These are phyloP conservation scores for Caenorhabditis wallacei DNA, from an alignment of 2,888 invertebrate genomes.

Conservation along the genomic window DNA sequence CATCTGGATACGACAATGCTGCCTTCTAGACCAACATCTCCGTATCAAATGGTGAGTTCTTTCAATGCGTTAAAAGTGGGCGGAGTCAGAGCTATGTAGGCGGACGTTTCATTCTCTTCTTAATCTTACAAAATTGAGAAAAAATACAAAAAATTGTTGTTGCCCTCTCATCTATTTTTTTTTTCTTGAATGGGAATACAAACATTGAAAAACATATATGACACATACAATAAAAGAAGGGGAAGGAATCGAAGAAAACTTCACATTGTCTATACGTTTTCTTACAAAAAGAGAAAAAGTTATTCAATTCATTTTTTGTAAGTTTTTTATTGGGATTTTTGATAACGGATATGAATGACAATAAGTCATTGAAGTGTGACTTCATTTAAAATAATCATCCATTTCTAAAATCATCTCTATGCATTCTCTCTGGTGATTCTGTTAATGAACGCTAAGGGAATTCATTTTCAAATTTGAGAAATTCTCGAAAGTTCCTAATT, in stretches of 20 bases:
- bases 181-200: slow-evolving; percentile 16
- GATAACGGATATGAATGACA: too few relatives aligned
- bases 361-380: too few relatives aligned
- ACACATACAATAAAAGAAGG: slow-evolving; percentile 37
- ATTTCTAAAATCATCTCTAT: too few relatives aligned
- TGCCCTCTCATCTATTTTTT: slow-evolving; percentile 7
- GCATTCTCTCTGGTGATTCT: too few relatives aligned
- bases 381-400: too few relatives aligned
- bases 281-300: slow-evolving; percentile 1
- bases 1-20: slow-evolving; percentile 64
- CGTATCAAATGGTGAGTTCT: slow-evolving; percentile 51
- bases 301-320: not conserved
- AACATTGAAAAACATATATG: slow-evolving; percentile 37
- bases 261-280: not conserved
- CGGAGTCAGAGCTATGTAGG: slow-evolving; percentile 1
- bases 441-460: too few relatives aligned
- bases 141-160: slow-evolving; percentile 32
- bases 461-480: too few relatives aligned
- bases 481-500: too few relatives aligned
- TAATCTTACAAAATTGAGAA: not conserved
- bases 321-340: not conserved
- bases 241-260: slow-evolving; percentile 12
- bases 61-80: slow-evolving; percentile 3
- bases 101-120: not conserved
- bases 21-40: slow-evolving; percentile 42